Evolutionary conservation across 2,888 invertebrate species (phyloP).

Genomic region (Itoplectis maculator): DNA sequence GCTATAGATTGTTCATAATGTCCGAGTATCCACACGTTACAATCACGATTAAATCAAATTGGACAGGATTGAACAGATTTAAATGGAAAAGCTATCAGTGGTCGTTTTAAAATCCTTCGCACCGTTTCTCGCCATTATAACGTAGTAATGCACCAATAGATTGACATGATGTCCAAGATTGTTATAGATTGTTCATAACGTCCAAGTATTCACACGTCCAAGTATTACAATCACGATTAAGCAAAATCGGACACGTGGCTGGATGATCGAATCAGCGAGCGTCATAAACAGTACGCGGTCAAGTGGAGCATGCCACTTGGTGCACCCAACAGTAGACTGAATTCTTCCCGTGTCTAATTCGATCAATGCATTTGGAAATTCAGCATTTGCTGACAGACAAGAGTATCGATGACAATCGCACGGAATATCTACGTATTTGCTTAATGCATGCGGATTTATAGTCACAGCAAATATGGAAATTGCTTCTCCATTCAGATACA

Average conservation of each 20-base stretch:
- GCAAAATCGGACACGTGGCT: not conserved
- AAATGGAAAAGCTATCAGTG: slow-evolving; percentile 29
- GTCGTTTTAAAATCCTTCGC: not conserved
- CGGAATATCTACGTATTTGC: not conserved
- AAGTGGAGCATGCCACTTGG: too few species aligned
- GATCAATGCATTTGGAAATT: not conserved
- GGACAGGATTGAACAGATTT: too few species aligned
- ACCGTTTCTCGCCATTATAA: not conserved
- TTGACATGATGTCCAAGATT: not conserved
- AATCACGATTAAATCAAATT: too few species aligned
- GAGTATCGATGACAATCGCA: slow-evolving; percentile 10
- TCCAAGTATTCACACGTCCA: slow-evolving; percentile 6
- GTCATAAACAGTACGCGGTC: not conserved
- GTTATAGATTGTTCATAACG: not conserved
- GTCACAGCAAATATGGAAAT: too few species aligned
- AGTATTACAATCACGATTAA: not conserved
- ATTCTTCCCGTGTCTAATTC: not conserved
- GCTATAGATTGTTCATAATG: too few species aligned
- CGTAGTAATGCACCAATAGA: not conserved
- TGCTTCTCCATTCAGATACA: not conserved
- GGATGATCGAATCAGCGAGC: not conserved
- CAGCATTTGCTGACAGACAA: not conserved
- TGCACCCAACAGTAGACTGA: not conserved
- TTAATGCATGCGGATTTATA: not conserved
- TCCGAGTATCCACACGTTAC: slow-evolving; percentile 5